A percentile compares a stretch with the other conserved stretches of the same genome.
Evolutionary conservation across 37 sponge, comb jelly and placozoan species (phyloP).

Genomic region (Tethya wilhelma): DNA sequence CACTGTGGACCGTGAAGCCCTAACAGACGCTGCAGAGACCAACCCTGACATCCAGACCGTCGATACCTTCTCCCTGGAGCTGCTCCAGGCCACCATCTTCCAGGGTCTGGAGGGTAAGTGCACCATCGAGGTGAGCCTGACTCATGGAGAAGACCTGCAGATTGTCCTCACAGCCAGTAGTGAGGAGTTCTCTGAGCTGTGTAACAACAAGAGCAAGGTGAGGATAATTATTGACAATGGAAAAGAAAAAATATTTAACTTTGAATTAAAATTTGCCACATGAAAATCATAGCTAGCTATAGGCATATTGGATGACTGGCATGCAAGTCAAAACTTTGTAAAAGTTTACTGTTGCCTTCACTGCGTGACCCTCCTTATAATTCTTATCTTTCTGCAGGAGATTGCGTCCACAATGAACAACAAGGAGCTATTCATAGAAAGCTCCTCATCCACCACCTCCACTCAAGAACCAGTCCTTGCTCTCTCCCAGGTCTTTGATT

Average conservation of each 20-base stretch:
- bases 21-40: not conserved
- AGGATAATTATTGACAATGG: not conserved
- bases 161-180: not conserved
- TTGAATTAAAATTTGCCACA: not conserved
- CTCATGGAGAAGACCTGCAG: not conserved
- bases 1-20: conserved; percentile 16
- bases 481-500: conserved; percentile 12
- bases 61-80: not conserved
- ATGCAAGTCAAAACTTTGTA: not conserved
- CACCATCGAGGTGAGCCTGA: conserved; percentile 1
- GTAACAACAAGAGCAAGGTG: not conserved
- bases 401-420: conserved; percentile 4
- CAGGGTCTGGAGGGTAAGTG: not conserved
- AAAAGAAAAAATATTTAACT: not conserved
- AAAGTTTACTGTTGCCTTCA: no score
- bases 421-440: not conserved
- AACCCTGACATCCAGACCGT: conserved; percentile 5
- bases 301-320: not conserved
- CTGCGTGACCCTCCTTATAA: no score
- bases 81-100: not conserved
- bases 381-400: not conserved
- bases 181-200: not conserved
- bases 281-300: not conserved
- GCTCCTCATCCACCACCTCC: not conserved
- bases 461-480: not conserved